Evolutionary conservation across 2,888 invertebrate genomes (phyloP), one percentile per base, ranked within the genome.

Genomic region (Dinocampus coccinellae): DNA sequence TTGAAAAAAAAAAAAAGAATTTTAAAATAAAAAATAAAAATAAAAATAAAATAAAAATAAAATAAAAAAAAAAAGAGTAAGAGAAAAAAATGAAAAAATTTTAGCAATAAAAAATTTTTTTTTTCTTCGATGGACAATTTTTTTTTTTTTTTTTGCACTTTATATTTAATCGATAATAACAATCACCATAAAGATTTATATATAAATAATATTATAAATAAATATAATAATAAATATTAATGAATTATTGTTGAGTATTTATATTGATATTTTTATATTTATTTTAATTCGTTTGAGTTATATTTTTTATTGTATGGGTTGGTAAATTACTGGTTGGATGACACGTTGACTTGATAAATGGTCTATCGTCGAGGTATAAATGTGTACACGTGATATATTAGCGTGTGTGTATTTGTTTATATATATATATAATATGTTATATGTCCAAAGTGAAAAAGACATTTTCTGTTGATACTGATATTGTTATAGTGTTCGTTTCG

Each of bases 271-370:
- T 24, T 53, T 13, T 24, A 1, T 16, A 4, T 52, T 52, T 22
- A 20, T 22, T 24, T 9, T 53, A 6, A 53, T 24, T 29, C 13
- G 4, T 26, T 1, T 22, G 3, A 20, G 9, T 22, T 20, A 1
- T 16, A 52, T 26, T n/a, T n/a, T n/a, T n/a, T 24, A 55, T 26
- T 24, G 11, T 29, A 33, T 7, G 4, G 9, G 58, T 58, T n/a
- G 7, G 47, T 16, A 55, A 10, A 55, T 11, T 55, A 24, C 20
- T 26, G 42, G 29, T 13, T n/a, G 24, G 65, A n/a, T 24, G 55
- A 66, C 55, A 66, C 9, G 39, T 16, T 57, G 24, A 36, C 42
- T 70, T 76, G 75, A 76, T 76, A 70, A 73, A 76, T 76, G 62
- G 73, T 70, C 39, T 70, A 69, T 73, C 69, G 64, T 72, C 52